Evolutionary conservation across 53 echinoderm and acorn worm species (phyloP), one percentile per base, ranked within the genome.

Genomic region (Pentamera pediparva): DNA sequence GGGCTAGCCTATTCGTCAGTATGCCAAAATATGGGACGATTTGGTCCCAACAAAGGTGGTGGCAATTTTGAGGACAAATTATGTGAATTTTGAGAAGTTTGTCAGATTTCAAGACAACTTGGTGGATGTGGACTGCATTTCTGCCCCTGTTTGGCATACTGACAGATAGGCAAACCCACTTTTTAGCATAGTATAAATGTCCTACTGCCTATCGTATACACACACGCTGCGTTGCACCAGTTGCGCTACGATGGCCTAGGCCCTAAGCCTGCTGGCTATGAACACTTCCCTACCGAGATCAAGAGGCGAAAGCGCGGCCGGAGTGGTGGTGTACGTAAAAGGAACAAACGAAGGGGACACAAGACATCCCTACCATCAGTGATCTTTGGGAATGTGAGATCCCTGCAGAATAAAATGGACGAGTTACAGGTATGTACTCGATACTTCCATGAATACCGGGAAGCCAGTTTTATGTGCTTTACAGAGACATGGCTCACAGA

Each of bases 401-500:
- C 76, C 21, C 34, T 75, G 6, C 76, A 59, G 15, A 75, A 75
- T 39, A 75, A 60, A 18, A 38, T 75, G 0, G 60, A 75, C 9
- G 76, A 75, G 38, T 59, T 75, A 20, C 2, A 15, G 4, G 59
- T 26, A 2, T 32, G 37, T 34, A 7, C 55, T 2, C 18, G 41
- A 59, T 75, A 24, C 38, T 19, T 60, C 9, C 56, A 75, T 59
- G 41, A 60, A 6, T 75, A 59, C 24, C 34, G 76, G 17, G 31
- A 60, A n/a, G 56, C 76, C 0, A 20, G 37, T 17, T 33, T 75
- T 15, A 54, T 75, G 20, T 59, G 59, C 40, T 75, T 75, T 59
- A 75, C 76, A 6, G 76, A 75, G 59, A 75, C 76, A 6, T 75
- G 76, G 76, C 61, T 60, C 17, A 60, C 6, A 0, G 20, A 12